Base-by-base conservation (phyloP, 2,888 invertebrate genomes). In the Pseudococcus viburni region DNA sequence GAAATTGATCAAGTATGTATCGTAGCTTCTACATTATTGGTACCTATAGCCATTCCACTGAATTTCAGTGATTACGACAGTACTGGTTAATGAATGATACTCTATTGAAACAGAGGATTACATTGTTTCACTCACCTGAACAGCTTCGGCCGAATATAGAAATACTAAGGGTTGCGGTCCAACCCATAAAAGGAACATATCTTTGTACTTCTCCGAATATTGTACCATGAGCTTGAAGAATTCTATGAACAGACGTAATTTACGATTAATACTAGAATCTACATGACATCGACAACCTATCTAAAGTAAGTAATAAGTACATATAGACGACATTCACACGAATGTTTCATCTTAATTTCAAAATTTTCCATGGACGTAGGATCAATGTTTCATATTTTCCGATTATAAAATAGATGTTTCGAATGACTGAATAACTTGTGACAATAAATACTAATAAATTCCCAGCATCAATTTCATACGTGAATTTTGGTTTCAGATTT, bases 81-180 rank as follows among this genome's bases (percentile, higher is more conserved):
- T 39, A 39, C 6, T 6, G 39, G 39, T 39, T 6, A 6, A 39
- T n/a, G n/a, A n/a, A n/a, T n/a, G 26, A 42, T 42, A 42, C 9
- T 42, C 5, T 6, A 5, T 42, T 42, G 5, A 42, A 42, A 8
- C 6, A 42, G 6, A 42, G 8, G 5, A 42, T 42, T 39, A 6
- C n/a, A 22, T 64, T 11, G 1, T 64, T 64, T 22, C 22, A 22
- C 64, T 88, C 87, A 90, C 90, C 86, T 89, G 88, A 51, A 90
- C 88, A 59, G 89, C 90, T 83, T 92, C 91, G 15, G 90, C 91
- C 6, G 90, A 90, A 88, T 91, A 91, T 22, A 92, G 90, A 86
- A 92, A 92, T 22, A 92, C 90, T 51, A 92, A 91, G 3, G 92
- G 92, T 17, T 91, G 90, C 84, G 90, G 90, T 4, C 92, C 92